These are phyloP conservation scores for Morone chrysops DNA, from an alignment of 2,113 vertebrate genomes.

Conservation along the genomic window DNA sequence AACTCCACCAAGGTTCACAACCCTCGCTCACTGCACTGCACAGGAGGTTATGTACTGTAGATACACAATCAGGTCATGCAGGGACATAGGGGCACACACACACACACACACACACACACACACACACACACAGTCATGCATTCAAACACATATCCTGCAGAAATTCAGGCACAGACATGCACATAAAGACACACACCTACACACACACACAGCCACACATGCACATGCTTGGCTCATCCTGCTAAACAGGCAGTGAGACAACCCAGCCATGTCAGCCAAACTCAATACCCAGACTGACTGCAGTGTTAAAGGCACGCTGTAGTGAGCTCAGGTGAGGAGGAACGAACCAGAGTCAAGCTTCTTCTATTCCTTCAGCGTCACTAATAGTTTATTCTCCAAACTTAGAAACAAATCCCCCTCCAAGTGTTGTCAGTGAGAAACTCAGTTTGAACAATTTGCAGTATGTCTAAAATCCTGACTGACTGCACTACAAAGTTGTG, in stretches of 20 bases:
- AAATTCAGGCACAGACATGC: conserved; percentile 27
- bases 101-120: neutral
- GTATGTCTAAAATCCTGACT: conserved; percentile 27
- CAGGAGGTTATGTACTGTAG: conserved; percentile 18
- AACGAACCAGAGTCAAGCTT: conserved; percentile 32
- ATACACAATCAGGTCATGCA: conserved; percentile 48
- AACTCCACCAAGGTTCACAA: conserved; percentile 32
- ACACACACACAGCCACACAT: conserved; percentile 19
- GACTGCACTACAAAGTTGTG: conserved; percentile 34
- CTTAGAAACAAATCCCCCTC: conserved; percentile 39
- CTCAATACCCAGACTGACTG: conserved; percentile 52
- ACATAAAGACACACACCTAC: conserved; percentile 41
- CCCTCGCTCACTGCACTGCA: neutral
- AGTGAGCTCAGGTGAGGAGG: conserved; percentile 42
- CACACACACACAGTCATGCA: too few relatives aligned
- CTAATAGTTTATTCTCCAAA: conserved; percentile 58
- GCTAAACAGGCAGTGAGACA: conserved; percentile 53
- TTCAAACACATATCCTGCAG: conserved; percentile 14
- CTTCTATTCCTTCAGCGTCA: conserved; percentile 33
- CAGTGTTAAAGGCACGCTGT: conserved; percentile 29
- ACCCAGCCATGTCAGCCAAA: conserved; percentile 52
- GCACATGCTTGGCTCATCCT: conserved; percentile 52
- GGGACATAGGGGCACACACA: conserved; percentile 28
- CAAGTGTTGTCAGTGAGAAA: conserved; percentile 34
- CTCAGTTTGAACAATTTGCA: conserved; percentile 50